These are phyloP conservation scores for Epistrophe grossulariae DNA, from an alignment of 2,888 invertebrate genomes.

Conservation along the genomic window DNA sequence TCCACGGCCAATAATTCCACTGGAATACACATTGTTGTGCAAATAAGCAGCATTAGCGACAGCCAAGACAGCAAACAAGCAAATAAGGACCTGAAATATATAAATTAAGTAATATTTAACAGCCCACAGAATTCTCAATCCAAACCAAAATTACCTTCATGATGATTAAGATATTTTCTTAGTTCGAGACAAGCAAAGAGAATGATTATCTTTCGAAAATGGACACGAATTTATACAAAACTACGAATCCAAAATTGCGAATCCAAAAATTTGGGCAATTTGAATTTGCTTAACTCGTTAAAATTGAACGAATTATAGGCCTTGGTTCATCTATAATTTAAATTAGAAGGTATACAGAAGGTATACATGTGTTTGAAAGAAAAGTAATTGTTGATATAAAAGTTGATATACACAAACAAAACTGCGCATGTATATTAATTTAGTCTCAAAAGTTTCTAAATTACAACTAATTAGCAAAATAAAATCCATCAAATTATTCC, in stretches of 20 bases:
- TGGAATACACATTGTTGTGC: neutral
- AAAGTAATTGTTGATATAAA: no score
- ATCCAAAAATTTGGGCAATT: no score
- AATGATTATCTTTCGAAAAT: conserved; percentile 29
- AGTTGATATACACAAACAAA: no score
- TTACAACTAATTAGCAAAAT: no score
- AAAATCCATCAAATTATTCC: no score
- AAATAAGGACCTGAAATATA: conserved; percentile 46
- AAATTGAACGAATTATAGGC: neutral
- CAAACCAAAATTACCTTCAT: conserved; percentile 50
- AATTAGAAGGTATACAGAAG: no score
- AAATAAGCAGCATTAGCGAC: conserved; percentile 42
- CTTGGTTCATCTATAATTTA: neutral
- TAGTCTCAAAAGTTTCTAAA: no score
- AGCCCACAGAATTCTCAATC: neutral
- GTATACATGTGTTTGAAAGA: no score
- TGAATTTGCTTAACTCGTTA: neutral
- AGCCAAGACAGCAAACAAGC: conserved; percentile 56
- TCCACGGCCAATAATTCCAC: neutral
- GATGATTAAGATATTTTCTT: conserved; percentile 41
- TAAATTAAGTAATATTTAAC: neutral
- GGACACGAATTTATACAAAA: conserved; percentile 51
- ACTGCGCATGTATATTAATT: no score
- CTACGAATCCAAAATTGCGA: neutral
- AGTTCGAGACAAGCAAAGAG: conserved; percentile 30